Conservation (phyloP, 1,140 invertebrate species). For the Anthonomus grandis region DNA sequence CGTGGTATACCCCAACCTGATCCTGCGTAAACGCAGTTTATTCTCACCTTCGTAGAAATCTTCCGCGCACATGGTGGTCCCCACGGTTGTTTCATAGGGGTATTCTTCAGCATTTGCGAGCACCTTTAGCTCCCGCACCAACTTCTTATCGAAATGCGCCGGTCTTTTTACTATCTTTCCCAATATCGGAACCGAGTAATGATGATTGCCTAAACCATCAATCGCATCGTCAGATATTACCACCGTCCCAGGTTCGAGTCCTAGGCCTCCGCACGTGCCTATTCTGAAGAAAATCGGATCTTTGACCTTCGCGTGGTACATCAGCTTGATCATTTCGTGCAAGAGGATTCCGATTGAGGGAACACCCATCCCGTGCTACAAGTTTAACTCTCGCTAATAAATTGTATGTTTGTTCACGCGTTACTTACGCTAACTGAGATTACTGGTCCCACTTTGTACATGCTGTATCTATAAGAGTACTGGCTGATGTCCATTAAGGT, state of each 20-base stretch:
- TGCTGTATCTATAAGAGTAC: conserved; percentile 90
- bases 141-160: conserved; percentile 74
- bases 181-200: conserved; percentile 73
- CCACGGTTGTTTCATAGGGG: conserved; percentile 82
- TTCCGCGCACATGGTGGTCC: conserved; percentile 91
- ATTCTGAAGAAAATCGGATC: conserved; percentile 76
- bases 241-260: conserved; percentile 68
- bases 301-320: conserved; percentile 68
- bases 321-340: conserved; percentile 78
- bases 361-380: conserved; percentile 79
- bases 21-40: no score
- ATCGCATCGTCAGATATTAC: conserved; percentile 69
- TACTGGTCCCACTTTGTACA: conserved; percentile 97
- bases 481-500: conserved; percentile 85
- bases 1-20: no score
- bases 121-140: conserved; percentile 74
- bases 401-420: background rate
- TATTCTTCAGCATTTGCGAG: conserved; percentile 70
- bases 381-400: no score
- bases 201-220: conserved; percentile 63
- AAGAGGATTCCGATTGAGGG: conserved; percentile 76
- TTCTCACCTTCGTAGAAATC: conserved; percentile 99
- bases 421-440: conserved; percentile 87
- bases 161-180: conserved; percentile 81
- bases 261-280: conserved; percentile 79